phyloP scores from a whole-genome alignment of 2,113 vertebrate species.

The Anarhynchus alexandrinus region DNA sequence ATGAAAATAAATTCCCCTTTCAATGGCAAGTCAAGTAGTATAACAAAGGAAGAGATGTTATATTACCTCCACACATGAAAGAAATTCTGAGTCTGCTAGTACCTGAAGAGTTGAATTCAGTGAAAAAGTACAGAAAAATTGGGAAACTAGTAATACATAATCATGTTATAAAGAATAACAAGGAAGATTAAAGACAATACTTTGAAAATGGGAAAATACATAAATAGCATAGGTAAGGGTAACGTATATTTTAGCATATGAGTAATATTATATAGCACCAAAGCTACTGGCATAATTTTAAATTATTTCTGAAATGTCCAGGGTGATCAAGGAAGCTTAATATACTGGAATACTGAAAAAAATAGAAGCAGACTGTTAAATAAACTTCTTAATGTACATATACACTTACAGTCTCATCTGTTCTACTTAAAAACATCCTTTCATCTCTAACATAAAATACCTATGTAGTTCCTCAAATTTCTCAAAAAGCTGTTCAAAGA shows the following conservation, averaged over 20 bases:
- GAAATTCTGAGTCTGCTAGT: not conserved
- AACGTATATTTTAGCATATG: not conserved
- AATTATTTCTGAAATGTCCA: constrained; percentile 25
- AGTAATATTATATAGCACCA: not conserved
- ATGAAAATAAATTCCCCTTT: not conserved
- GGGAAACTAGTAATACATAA: not conserved
- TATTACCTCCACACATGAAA: not conserved
- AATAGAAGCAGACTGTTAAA: constrained; percentile 11
- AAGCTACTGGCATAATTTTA: not conserved
- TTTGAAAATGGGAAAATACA: not conserved
- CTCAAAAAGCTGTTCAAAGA: constrained; percentile 30
- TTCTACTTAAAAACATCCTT: constrained; percentile 58
- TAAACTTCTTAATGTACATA: constrained; percentile 38
- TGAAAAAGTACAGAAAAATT: not conserved
- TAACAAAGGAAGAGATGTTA: not conserved
- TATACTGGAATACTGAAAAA: constrained; percentile 25
- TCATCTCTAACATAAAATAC: constrained; percentile 51
- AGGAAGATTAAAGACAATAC: not conserved
- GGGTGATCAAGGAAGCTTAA: not conserved
- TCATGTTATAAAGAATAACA: not conserved
- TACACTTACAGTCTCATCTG: constrained; percentile 4
- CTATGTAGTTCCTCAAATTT: constrained; percentile 42
- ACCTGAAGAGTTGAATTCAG: not conserved
- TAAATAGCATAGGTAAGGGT: not conserved
- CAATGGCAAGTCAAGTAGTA: not conserved